These are phyloP conservation scores for Phyllopteryx taeniolatus DNA, from an alignment of 2,113 vertebrate species.

Conservation along the genomic window DNA sequence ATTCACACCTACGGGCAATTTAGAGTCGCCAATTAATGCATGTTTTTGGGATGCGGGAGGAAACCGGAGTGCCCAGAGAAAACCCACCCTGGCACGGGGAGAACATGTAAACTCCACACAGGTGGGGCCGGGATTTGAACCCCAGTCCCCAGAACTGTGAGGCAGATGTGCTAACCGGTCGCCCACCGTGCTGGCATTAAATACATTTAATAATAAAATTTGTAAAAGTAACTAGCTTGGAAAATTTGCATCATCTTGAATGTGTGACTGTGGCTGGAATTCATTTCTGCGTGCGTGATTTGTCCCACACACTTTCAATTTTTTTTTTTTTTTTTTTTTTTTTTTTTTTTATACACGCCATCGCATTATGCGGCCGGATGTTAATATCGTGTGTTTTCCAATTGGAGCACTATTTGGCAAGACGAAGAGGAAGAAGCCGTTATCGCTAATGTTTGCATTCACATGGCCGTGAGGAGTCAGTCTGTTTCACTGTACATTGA, in stretches of 20 bases:
- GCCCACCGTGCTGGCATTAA: too few species aligned
- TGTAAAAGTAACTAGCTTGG: background rate
- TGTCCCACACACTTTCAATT: conserved; percentile 40
- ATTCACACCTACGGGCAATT: too few species aligned
- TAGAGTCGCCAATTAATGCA: too few species aligned
- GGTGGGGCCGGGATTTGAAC: too few species aligned
- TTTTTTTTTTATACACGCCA: conserved; percentile 12
- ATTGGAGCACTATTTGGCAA: conserved; percentile 47
- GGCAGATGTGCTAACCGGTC: too few species aligned
- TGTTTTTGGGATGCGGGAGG: too few species aligned
- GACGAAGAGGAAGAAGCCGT: conserved; percentile 20
- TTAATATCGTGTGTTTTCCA: conserved; percentile 51
- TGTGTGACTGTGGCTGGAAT: conserved; percentile 43
- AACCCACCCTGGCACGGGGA: too few species aligned
- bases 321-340: background rate
- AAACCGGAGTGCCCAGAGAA: too few species aligned
- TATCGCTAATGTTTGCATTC: background rate
- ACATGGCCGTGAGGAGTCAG: background rate
- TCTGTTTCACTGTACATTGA: conserved; percentile 4
- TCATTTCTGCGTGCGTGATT: conserved; percentile 57
- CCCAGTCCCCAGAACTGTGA: too few species aligned
- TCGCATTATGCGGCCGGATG: conserved; percentile 49
- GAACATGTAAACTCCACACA: too few species aligned
- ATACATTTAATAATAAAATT: too few species aligned
- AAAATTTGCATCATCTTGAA: conserved; percentile 5